Evolutionary conservation across 2,797 vertebrate species (phyloP), one percentile per base, ranked within the genome.

Genomic region (Hydrocynus forskahlii): DNA sequence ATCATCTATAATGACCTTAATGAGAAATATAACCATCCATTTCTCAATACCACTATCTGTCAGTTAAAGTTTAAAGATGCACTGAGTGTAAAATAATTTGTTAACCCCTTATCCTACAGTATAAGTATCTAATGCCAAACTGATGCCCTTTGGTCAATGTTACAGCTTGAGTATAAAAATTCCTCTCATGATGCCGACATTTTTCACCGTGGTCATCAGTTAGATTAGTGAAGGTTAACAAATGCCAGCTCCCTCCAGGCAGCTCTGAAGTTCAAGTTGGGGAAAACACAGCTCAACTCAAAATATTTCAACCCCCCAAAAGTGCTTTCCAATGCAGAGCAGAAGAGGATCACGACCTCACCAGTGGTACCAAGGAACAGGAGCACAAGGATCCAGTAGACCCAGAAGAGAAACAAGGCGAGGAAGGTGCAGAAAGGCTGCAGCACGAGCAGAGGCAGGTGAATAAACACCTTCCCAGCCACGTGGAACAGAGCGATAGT

Each of bases 401-500:
- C 80, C 98, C 98, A 99, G 92, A 99, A 99, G 43, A 98, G 79
- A 45, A 97, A 92, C 74, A 99, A 96, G 52, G 95, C 96, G 23
- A 98, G 93, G 89, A 99, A 98, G 13, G 98, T 99, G 94, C 97
- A 95, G 86, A 98, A 97, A 70, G 98, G 97, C 86, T 99, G 98
- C 92, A 98, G 95, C 86, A 96, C 95, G 79, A 99, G 94, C 54
- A 99, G 93, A 0, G 98, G 98, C 79, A 99, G 91, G 91, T 97
- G 96, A 86, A 97, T 95, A 90, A 99, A 99, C 86, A 99, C 97
- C 79, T 99, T 99, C 68, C 97, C 97, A 0, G 98, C 98, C 90
- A 99, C 97, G 0, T 98, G 97, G 91, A 99, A 99, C 92, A 99
- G 93, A 88, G 97, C 97, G 76, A 99, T 97, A 84, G 98, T 98